Base-by-base conservation (phyloP, 64 coral and sea anemone genomes). In the Astreopora myriophthalma region DNA sequence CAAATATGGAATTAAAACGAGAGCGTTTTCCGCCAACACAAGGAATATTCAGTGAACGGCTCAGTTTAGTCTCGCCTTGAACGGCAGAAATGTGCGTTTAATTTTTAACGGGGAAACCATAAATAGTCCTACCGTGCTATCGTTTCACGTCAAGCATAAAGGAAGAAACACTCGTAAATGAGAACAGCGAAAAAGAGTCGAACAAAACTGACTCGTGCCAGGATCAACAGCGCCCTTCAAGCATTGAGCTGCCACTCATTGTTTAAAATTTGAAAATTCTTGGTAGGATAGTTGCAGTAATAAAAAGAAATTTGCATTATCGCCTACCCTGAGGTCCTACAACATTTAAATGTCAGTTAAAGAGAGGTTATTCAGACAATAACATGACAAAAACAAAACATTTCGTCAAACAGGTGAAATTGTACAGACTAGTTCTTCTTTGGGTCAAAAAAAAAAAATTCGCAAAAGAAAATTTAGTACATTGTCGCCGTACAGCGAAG, bases 251-350 rank as follows among this genome's bases (percentile, higher is more conserved):
- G 49, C 1, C 16, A 3, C 2, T 63, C 8, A 36, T 77, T 77
- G 22, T 77, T 77, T 19, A 77, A 29, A 13, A 27, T 3, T 46
- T 6, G 2, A 30, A 46, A 77, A 48, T 24, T 28, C 17, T 80
- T 51, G 14, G 49, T 13, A 16, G 76, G 49, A 80, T 33, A 25
- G 19, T 26, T 75, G 37, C 7, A 20, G n/a, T 26, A 40, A 28
- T 2, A 49, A 82, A 2, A 73, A 24, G 2, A 82, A 80, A 82
- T 82, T 82, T 82, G 32, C 78, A 82, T 82, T 63, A 33, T 82
- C n/a, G 28, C 20, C 38, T 64, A 64, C 60, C 31, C 32, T 19
- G 20, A 5, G 32, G 78, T 63, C 49, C n/a, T n/a, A 63, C 5
- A 24, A 63, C 8, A 82, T 55, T 23, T 37, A 82, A 82, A 37